Conservation (phyloP, 2,888 invertebrate species). For the Panzeria rudis region DNA sequence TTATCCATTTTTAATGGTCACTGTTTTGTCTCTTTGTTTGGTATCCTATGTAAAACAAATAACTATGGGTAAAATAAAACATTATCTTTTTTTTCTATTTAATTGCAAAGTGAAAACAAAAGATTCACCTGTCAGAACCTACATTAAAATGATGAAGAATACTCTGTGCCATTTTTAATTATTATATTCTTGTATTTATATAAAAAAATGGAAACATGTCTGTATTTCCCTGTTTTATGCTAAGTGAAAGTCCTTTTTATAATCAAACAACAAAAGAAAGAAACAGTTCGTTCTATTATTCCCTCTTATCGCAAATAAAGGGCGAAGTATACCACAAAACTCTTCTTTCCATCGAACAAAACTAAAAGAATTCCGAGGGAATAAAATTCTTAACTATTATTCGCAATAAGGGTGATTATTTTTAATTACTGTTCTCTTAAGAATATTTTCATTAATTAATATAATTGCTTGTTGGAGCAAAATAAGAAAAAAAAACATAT, state of each 20-base stretch:
- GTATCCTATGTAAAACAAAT: background rate
- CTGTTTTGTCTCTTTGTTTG: background rate
- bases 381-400: background rate
- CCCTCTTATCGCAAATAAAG: background rate
- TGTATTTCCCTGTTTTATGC: background rate
- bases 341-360: background rate
- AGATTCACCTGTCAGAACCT: background rate
- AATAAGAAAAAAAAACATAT: slow-evolving; percentile 21
- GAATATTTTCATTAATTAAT: slow-evolving; percentile 45
- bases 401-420: background rate
- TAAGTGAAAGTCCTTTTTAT: background rate
- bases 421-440: slow-evolving; percentile 44
- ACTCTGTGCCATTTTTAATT: background rate
- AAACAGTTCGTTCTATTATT: background rate
- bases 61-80: background rate
- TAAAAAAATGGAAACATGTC: too few relatives aligned
- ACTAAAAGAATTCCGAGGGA: background rate
- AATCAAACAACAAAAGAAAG: background rate
- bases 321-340: too few relatives aligned
- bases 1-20: background rate
- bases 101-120: too few relatives aligned
- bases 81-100: background rate
- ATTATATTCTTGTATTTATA: background rate
- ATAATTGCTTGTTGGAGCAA: slow-evolving; percentile 46
- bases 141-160: background rate